Evolutionary conservation across 2,888 invertebrate species (phyloP), one percentile per base, ranked within the genome.

Genomic region (Omphaloscelis lunosa): DNA sequence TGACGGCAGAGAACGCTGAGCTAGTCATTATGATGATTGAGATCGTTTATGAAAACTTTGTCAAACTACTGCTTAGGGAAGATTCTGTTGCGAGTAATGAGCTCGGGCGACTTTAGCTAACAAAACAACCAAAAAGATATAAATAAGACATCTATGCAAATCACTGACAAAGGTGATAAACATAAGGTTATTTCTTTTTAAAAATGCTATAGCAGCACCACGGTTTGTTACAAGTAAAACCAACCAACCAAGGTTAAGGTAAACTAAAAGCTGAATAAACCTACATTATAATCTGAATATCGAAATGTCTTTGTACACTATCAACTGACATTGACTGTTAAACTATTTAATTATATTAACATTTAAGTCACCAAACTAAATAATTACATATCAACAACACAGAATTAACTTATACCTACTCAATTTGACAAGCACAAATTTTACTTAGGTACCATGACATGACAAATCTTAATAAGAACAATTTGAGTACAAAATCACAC

Each of bases 401-500:
- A 29, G 6, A 0, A 62, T 20, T 59, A 59, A 65, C 11, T 56
- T 62, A 9, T n/a, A 20, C 12, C 7, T 27, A 15, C 15, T 17
- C 9, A 75, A 63, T n/a, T 58, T 53, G 34, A 39, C 27, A 56
- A 75, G 61, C 53, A 27, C 41, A 69, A 41, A 29, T 20, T 6
- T 20, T 3, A 45, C 34, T 15, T 12, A 20, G 39, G 8, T 3
- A 34, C 1, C 34, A 5, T n/a, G n/a, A 34, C 34, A 3, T 34
- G 34, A 27, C 27, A 20, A 1, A 51, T 41, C 34, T 56, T 77
- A 73, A 67, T 53, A 4, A 4, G 20, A 48, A 3, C 8, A 8
- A 51, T 58, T 58, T 71, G 7, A 65, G 67, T 39, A 17, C 23
- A 71, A 56, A 73, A 56, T 84, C n/a, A 53, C 39, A 17, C 70